Base-by-base conservation (phyloP, 2,888 invertebrate genomes). In the Drepanosiphum platanoidis region DNA sequence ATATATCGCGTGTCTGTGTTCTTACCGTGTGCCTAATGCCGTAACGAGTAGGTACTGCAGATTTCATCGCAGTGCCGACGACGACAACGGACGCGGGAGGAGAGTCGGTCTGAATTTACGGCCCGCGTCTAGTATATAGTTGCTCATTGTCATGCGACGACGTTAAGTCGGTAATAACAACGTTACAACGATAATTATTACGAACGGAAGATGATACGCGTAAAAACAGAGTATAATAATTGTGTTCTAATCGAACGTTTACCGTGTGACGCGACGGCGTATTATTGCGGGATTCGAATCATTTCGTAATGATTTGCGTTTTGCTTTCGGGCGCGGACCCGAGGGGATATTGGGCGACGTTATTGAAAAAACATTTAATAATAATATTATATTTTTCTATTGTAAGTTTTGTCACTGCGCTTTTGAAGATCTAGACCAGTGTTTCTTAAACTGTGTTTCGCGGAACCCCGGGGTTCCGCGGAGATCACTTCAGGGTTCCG, bases 111-210 rank as follows among this genome's bases (percentile, higher is more conserved):
- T n/a, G n/a, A 27, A 52, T 74, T 74, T 52, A 52, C 32, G 32
- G 22, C 34, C n/a, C n/a, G 11, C n/a, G 52, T 74, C 52, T 52
- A 74, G n/a, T n/a, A n/a, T n/a, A n/a, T n/a, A n/a, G 74, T 74
- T 74, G 52, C 52, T 74, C 46, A 52, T 74, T 74, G 32, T 46
- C 74, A 74, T 74, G 74, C 52, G 2, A 74, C 74, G n/a, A 52
- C n/a, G 32, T 11, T 4, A 18, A n/a, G 2, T 52, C 74, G n/a
- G 8, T 27, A 34, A 13, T n/a, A 52, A 52, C n/a, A 74, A 74
- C 18, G 13, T 74, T 46, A 52, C 22, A 32, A 42, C 9, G 61
- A 61, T 61, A n/a, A 27, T 27, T 22, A 52, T 52, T 18, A 22
- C 1, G 18, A 52, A 18, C 18, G 52, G 15, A 52, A 52, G 8